Evolutionary conservation across 2,113 vertebrate genomes (phyloP).

Genomic region (Pseudonaja textilis): DNA sequence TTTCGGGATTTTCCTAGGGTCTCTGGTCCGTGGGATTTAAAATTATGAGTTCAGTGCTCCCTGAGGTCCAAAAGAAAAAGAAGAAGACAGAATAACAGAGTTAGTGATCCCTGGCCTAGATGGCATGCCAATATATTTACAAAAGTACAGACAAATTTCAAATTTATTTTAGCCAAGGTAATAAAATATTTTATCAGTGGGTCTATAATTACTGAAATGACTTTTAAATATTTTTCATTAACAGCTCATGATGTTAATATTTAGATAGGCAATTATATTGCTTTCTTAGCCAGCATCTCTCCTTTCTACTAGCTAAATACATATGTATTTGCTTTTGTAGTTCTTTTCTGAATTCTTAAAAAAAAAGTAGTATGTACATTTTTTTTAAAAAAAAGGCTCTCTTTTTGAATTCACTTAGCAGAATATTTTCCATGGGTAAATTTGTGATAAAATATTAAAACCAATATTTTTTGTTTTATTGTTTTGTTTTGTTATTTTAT

Average conservation of each 20-base stretch:
- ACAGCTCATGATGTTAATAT: background rate
- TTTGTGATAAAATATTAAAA: background rate
- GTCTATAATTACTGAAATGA: background rate
- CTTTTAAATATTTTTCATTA: background rate
- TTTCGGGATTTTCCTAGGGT: too few species aligned
- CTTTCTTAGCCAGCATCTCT: background rate
- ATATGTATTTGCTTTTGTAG: background rate
- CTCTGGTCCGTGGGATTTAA: too few species aligned
- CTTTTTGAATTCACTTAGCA: background rate
- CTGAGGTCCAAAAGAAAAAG: too few species aligned
- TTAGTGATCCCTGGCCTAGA: background rate
- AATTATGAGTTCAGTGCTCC: too few species aligned
- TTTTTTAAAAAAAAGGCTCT: background rate
- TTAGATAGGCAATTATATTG: background rate
- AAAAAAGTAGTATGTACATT: background rate
- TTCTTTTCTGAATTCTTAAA: background rate
- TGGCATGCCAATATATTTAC: background rate
- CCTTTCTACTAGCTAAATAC: background rate
- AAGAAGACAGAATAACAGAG: too few species aligned
- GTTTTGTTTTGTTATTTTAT: too few species aligned
- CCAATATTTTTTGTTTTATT: background rate
- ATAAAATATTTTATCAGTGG: background rate
- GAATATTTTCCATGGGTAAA: background rate
- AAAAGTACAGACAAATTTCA: background rate
- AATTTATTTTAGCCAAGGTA: background rate